Base-by-base conservation (phyloP, 1,140 invertebrate genomes). In the Polypedilum pembai region DNA sequence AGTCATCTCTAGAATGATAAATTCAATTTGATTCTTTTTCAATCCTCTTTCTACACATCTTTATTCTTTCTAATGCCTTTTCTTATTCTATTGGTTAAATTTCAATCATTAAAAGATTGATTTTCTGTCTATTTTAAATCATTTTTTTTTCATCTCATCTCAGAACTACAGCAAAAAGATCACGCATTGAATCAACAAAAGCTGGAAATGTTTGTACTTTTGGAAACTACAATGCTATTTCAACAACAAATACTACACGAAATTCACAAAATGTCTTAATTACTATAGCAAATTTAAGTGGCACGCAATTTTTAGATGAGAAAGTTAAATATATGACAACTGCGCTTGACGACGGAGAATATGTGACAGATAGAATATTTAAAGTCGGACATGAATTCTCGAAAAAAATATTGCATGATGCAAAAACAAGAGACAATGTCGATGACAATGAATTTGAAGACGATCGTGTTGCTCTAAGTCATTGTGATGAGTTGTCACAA, bases 401-500 rank as follows among this genome's bases (percentile, higher is more conserved):
- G 18, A 69, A 18, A 18, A 69, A 69, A 20, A 69, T 69, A 18
- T n/a, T 20, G 7, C 3, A 7, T 1, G 65, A 69, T 21, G 65
- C 17, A 18, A 69, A 69, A 18, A 3, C 8, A 18, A 69, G 3
- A 15, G 10, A 12, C 3, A 56, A 3, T 56, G 45, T 8, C 2
- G 45, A 56, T 33, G 24, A 33, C 24, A 56, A 56, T 56, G 45
- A 56, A 33, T 33, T 17, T 56, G 45, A 17, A 56, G 45, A 69
- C 17, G 65, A 69, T 69, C 65, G 18, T 10, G 8, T 69, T 18
- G 17, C 20, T 10, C 7, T 69, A 10, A 69, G 65, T 20, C 65
- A 69, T 69, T 69, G 65, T 69, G 65, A 69, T 69, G 65, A 69
- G 17, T 21, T 20, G 65, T 69, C 65, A 7, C 65, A 69, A 10